Conservation (phyloP, 2,888 invertebrate genomes). For the Yponomeuta evonymella region DNA sequence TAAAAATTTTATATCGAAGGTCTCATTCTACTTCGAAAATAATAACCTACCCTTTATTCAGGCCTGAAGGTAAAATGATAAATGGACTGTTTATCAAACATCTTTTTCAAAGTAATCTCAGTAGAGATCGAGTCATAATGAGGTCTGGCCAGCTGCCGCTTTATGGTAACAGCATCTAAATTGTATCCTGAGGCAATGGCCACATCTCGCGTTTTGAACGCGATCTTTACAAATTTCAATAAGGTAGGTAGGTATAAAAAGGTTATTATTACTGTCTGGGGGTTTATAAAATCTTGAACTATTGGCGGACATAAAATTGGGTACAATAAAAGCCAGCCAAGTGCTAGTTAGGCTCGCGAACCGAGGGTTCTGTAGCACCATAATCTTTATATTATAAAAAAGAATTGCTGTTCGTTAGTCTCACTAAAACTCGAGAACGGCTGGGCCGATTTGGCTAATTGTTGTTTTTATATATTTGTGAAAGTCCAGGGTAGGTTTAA, state of each 20-base stretch:
- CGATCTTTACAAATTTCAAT: conserved; percentile 41
- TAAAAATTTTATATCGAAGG: background rate
- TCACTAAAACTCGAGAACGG: no score
- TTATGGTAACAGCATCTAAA: conserved; percentile 55
- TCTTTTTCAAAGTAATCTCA: conserved; percentile 62
- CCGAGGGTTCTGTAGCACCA: no score
- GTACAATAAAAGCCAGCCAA: no score
- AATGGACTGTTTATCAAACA: conserved; percentile 64
- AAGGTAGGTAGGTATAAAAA: conserved; percentile 23
- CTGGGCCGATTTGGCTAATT: no score
- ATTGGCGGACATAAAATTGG: no score
- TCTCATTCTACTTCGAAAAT: background rate
- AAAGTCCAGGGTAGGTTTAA: no score
- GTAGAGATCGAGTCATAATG: conserved; percentile 53
- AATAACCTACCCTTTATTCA: conserved; percentile 10
- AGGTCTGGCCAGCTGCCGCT: conserved; percentile 57
- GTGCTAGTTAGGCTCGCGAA: no score
- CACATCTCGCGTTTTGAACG: conserved; percentile 49
- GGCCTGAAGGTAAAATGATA: conserved; percentile 59
- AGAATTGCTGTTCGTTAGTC: no score
- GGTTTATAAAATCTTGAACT: no score
- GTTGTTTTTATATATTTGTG: no score
- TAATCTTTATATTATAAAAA: no score
- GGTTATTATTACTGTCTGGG: no score
- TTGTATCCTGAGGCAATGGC: conserved; percentile 57